phyloP scores from a whole-genome alignment of 2,113 vertebrate genomes.

The Anoura caudifer region DNA sequence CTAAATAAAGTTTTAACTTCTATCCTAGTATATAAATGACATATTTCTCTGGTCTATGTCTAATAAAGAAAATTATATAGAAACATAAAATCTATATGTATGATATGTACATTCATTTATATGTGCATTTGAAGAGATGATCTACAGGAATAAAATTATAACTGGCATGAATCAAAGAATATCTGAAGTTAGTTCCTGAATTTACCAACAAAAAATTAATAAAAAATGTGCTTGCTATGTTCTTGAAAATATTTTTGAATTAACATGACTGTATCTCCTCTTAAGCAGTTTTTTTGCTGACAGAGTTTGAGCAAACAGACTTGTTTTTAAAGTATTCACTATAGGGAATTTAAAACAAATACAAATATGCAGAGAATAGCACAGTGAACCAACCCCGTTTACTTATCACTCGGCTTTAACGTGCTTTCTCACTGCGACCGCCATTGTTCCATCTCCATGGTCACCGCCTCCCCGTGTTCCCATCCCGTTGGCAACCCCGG shows the following conservation, averaged over 20 bases:
- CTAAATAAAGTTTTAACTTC: background rate
- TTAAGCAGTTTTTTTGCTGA: background rate
- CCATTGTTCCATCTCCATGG: no score
- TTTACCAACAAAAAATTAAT: background rate
- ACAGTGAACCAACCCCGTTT: background rate
- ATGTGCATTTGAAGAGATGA: background rate
- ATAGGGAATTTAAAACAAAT: background rate
- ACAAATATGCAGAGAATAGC: background rate
- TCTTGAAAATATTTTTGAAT: background rate
- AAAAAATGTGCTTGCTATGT: background rate
- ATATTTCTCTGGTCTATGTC: background rate
- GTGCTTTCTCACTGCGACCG: background rate
- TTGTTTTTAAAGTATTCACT: background rate
- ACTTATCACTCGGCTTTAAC: background rate
- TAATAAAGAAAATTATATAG: background rate
- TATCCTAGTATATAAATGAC: background rate
- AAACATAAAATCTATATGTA: background rate
- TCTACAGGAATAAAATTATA: background rate
- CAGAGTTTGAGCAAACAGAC: background rate
- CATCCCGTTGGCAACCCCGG: background rate
- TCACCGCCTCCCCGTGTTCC: background rate
- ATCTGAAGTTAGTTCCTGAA: background rate
- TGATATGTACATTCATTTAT: background rate
- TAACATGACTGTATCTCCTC: background rate
- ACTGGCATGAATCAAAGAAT: background rate